A percentile compares a stretch with the other conserved stretches of the same genome.
phyloP scores from a whole-genome alignment of 2,888 invertebrate species.

The Phragmatobia fuliginosa region DNA sequence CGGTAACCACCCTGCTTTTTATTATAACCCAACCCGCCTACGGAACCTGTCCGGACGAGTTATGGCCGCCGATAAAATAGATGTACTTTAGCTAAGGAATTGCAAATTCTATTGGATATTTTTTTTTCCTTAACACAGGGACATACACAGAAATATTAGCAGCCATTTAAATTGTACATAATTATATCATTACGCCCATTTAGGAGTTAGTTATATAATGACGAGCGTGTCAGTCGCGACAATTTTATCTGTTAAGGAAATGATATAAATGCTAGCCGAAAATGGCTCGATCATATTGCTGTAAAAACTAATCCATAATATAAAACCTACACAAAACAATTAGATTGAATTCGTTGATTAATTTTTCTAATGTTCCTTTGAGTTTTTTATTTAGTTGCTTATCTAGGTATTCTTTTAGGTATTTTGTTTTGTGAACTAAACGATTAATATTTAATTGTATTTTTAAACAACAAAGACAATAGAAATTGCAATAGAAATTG shows the following conservation, averaged over 20 bases:
- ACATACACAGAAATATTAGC: conserved; percentile 8
- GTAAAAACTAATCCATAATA: conserved; percentile 16
- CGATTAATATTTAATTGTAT: background rate
- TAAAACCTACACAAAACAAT: conserved; percentile 18
- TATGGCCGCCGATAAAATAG: conserved; percentile 71
- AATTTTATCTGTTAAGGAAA: conserved; percentile 38
- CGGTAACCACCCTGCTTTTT: conserved; percentile 70
- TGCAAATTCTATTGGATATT: conserved; percentile 60
- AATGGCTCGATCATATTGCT: conserved; percentile 29
- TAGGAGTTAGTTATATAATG: conserved; percentile 19
- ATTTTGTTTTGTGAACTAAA: background rate
- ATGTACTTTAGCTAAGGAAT: conserved; percentile 63
- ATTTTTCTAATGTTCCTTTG: background rate
- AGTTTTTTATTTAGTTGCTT: background rate
- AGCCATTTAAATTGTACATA: conserved; percentile 4
- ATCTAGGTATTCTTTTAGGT: background rate
- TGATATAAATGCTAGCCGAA: conserved; percentile 30
- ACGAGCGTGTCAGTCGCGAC: conserved; percentile 28
- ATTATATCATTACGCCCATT: conserved; percentile 44
- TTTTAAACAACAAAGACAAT: background rate
- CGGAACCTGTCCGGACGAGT: conserved; percentile 69
- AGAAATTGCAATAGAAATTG: background rate
- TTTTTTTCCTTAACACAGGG: conserved; percentile 38
- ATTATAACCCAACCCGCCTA: conserved; percentile 64
- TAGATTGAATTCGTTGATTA: background rate